Percentiles rank a stretch among this genome's conserved stretches.
These are phyloP conservation scores for Catonia carolina DNA, from an alignment of 2,888 invertebrate genomes.

Conservation along the genomic window DNA sequence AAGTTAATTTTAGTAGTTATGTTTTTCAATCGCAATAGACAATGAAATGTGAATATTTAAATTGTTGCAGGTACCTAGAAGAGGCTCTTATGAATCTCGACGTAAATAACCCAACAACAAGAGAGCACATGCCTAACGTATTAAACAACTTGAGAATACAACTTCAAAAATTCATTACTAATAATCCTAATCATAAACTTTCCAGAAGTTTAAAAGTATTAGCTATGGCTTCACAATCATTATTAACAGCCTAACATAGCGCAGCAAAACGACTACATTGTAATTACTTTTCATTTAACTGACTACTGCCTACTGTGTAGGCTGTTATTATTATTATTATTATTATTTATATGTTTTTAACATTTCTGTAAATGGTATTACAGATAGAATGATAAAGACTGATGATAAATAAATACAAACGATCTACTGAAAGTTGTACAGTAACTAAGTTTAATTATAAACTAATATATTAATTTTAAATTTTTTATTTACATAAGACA, in stretches of 20 bases:
- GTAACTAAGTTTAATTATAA: not conserved
- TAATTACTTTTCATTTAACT: not conserved
- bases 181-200: conserved; percentile 60
- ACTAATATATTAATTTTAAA: not conserved
- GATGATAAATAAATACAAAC: not conserved
- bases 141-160: conserved; percentile 69
- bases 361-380: not conserved
- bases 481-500: too few species aligned
- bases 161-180: conserved; percentile 58
- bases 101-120: conserved; percentile 64
- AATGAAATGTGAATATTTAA: too few species aligned
- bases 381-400: not conserved
- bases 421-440: not conserved
- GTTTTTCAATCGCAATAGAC: too few species aligned
- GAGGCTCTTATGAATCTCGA: conserved; percentile 81
- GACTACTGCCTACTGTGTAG: not conserved
- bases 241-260: conserved; percentile 38
- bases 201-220: conserved; percentile 61
- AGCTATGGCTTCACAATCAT: conserved; percentile 60
- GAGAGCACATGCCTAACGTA: conserved; percentile 75
- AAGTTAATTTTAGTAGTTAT: too few species aligned
- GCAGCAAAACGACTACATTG: not conserved
- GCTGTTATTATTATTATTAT: not conserved
- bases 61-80: conserved; percentile 63
- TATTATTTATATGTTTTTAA: not conserved